Conservation (phyloP, 2,113 vertebrate genomes). For the Lonchura striata region DNA sequence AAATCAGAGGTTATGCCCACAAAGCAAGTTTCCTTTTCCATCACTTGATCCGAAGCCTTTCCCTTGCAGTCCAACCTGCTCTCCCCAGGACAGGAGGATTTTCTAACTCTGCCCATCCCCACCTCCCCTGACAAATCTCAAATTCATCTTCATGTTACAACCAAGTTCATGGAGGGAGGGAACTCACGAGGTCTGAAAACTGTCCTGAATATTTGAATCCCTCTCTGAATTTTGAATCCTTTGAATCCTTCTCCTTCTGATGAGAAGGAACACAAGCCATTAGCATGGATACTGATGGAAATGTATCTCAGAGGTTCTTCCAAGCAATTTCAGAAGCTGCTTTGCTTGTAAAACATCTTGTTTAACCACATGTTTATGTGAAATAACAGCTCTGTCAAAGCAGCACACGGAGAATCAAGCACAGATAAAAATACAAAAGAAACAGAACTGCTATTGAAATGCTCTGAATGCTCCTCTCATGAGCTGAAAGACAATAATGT, state of each 20-base stretch:
- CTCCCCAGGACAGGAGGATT: neutral
- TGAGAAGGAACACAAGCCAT: neutral
- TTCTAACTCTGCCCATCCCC: neutral
- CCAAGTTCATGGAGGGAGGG: neutral
- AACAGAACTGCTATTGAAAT: neutral
- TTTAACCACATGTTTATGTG: neutral
- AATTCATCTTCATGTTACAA: neutral
- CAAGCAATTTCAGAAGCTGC: neutral
- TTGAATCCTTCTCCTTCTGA: too few relatives aligned
- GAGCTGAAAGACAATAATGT: neutral
- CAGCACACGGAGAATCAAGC: neutral
- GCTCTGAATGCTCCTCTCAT: neutral
- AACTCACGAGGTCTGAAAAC: neutral
- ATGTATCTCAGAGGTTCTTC: neutral
- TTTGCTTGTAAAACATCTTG: neutral
- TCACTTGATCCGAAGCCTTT: neutral
- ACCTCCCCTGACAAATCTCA: neutral
- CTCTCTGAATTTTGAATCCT: neutral
- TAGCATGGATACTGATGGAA: neutral
- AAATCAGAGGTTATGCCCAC: neutral
- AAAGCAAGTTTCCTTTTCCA: neutral
- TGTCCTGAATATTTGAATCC: neutral
- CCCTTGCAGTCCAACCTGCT: neutral
- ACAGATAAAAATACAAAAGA: neutral
- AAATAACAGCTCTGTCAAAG: neutral